Percentiles rank a stretch among this genome's conserved stretches.
These are phyloP conservation scores for Trochalopteron elliotii DNA, from an alignment of 2,113 vertebrate species.

Conservation along the genomic window DNA sequence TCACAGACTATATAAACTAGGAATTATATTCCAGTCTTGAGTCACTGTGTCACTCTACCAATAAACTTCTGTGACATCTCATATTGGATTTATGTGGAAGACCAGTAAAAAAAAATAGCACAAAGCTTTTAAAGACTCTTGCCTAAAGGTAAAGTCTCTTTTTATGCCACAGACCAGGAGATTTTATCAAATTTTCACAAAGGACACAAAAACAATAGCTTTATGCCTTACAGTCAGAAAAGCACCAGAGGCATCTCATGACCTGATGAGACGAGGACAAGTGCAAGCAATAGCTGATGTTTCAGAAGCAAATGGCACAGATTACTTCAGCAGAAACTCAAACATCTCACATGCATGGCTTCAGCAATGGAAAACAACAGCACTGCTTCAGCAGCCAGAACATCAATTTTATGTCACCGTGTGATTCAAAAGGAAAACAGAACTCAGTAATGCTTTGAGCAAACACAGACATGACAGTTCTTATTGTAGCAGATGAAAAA, in stretches of 20 bases:
- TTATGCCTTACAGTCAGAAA: neutral
- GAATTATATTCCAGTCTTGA: neutral
- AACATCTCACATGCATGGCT: neutral
- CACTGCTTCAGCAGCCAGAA: conserved; percentile 5
- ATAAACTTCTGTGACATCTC: neutral
- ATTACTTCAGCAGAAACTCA: conserved; percentile 23
- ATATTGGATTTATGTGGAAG: neutral
- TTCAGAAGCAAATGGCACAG: neutral
- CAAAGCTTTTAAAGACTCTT: neutral
- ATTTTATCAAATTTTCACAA: conserved; percentile 7
- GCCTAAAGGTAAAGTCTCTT: neutral
- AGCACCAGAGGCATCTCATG: neutral
- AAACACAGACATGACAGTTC: neutral
- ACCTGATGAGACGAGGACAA: conserved; percentile 1
- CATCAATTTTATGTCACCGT: neutral
- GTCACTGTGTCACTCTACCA: neutral
- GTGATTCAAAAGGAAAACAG: conserved; percentile 17
- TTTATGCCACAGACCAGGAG: neutral
- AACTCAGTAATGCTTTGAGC: neutral
- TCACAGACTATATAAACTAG: neutral
- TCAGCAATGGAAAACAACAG: neutral
- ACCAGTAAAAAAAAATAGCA: neutral
- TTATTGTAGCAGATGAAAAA: neutral
- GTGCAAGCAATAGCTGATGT: neutral
- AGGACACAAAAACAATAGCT: neutral